Evolutionary conservation across 35 echinoderm and acorn worm genomes (phyloP).

Genomic region (Anneissia japonica): DNA sequence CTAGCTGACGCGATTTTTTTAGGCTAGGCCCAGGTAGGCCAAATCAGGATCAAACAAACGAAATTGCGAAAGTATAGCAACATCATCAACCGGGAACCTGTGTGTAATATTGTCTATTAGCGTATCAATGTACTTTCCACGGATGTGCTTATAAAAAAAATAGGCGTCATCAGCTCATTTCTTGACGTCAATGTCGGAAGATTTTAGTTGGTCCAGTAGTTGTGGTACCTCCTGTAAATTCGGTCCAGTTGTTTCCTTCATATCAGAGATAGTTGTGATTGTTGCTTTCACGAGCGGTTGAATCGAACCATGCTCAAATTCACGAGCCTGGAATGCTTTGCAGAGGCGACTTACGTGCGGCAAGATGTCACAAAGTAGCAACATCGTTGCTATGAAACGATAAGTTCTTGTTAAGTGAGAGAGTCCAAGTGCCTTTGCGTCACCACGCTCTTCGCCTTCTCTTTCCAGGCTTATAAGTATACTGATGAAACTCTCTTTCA

Average conservation of each 20-base stretch:
- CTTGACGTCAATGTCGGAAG: not conserved
- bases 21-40: too few species aligned
- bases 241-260: not conserved
- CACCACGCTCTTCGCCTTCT: not conserved
- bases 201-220: not conserved
- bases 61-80: not conserved
- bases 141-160: not conserved
- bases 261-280: not conserved
- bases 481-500: not conserved
- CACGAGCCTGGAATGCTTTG: constrained; percentile 8
- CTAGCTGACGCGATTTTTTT: too few species aligned
- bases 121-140: not conserved
- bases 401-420: not conserved
- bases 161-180: not conserved
- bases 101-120: not conserved
- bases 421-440: not conserved
- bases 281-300: not conserved
- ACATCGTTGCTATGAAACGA: constrained; percentile 1
- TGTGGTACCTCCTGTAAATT: not conserved
- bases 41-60: not conserved
- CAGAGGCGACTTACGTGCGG: not conserved
- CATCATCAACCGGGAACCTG: not conserved
- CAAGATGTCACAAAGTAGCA: not conserved
- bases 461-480: not conserved
- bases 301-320: not conserved